A percentile compares a stretch with the other conserved stretches of the same genome.
phyloP scores from a whole-genome alignment of 2,888 invertebrate species.

The Lasioglossum zephyrum region DNA sequence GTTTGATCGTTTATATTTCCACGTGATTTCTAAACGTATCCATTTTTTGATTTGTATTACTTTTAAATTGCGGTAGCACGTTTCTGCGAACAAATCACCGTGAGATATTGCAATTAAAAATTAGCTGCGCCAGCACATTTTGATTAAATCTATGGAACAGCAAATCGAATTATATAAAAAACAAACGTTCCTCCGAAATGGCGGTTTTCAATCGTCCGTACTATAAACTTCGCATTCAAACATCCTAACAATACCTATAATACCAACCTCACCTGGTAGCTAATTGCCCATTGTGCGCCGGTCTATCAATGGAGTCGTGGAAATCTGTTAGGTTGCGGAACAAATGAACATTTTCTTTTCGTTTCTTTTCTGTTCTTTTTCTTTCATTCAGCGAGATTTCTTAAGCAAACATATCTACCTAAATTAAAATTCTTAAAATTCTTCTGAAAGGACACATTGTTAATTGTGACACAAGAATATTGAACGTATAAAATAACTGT shows the following conservation, averaged over 20 bases:
- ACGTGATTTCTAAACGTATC: too few relatives aligned
- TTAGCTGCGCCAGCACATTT: not conserved
- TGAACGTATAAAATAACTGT: not conserved
- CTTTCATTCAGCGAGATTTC: not conserved
- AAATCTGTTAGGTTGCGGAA: not conserved
- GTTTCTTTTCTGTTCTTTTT: not conserved
- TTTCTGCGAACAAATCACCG: not conserved
- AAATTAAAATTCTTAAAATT: not conserved
- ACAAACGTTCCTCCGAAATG: not conserved
- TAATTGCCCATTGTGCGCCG: not conserved
- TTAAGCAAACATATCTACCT: not conserved
- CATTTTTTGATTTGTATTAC: not conserved
- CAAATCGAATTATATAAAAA: not conserved
- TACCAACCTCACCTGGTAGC: not conserved
- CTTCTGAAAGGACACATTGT: not conserved
- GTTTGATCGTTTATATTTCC: not conserved
- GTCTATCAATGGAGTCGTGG: not conserved
- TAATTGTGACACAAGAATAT: not conserved
- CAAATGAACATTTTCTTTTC: not conserved
- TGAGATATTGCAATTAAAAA: not conserved
- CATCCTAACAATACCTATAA: slow-evolving; percentile 1
- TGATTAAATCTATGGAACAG: not conserved
- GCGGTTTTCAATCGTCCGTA: not conserved
- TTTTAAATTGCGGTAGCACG: not conserved
- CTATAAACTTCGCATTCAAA: not conserved